A percentile compares a stretch with the other conserved stretches of the same genome.
Evolutionary conservation across 2,113 vertebrate species (phyloP).

Genomic region (Lucifuga dentata): DNA sequence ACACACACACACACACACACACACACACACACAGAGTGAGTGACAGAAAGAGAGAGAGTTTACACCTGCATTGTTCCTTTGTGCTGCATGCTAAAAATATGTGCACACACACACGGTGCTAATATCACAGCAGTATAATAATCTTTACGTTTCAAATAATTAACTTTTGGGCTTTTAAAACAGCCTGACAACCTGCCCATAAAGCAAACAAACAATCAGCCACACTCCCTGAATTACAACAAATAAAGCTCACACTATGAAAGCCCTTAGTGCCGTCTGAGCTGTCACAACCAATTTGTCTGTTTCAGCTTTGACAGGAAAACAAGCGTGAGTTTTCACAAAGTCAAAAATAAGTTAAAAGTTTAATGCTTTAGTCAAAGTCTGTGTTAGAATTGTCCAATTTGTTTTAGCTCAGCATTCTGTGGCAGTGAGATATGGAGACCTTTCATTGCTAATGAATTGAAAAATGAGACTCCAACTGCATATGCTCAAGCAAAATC

Average conservation of each 20-base stretch:
- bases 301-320: not conserved
- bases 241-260: not conserved
- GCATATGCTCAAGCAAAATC: slow-evolving; percentile 9
- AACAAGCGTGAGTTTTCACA: not conserved
- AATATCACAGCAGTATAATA: too few relatives aligned
- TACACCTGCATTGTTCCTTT: too few relatives aligned
- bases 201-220: not conserved
- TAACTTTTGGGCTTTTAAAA: too few relatives aligned
- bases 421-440: slow-evolving; percentile 21
- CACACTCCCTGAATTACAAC: not conserved
- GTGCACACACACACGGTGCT: too few relatives aligned
- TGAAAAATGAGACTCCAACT: slow-evolving; percentile 21
- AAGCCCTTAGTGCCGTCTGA: not conserved
- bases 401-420: slow-evolving; percentile 15
- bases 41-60: too few relatives aligned
- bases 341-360: not conserved
- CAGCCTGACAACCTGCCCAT: too few relatives aligned
- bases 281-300: not conserved
- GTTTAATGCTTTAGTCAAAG: not conserved
- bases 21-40: too few relatives aligned
- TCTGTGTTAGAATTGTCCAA: not conserved
- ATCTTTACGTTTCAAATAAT: too few relatives aligned
- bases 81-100: too few relatives aligned
- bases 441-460: slow-evolving; percentile 17
- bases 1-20: too few relatives aligned